Base-by-base conservation (phyloP, 2,113 vertebrate species). In the Cricetomys ansorgei region DNA sequence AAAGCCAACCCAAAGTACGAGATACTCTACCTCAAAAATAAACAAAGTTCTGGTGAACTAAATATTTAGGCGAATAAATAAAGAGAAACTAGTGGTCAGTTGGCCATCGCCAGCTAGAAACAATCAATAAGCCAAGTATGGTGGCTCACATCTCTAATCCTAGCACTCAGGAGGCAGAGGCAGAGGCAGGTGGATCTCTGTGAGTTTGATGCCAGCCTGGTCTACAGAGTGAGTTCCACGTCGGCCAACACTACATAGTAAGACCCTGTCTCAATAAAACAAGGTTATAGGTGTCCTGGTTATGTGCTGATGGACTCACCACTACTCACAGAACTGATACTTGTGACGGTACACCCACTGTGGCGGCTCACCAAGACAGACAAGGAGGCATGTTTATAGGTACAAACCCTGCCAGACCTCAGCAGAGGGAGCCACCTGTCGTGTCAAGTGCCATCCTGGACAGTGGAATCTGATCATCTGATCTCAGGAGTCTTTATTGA, bases 51-150 rank as follows among this genome's bases (percentile, higher is more conserved):
- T 83, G n/a, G 81, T 79, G 69, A 77, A 84, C 21, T 70, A 89
- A 89, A 88, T 88, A 29, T 91, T 91, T 85, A 86, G 40, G 45
- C 91, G 34, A 94, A 87, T 62, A 45, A 96, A 83, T 76, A 55
- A 89, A 95, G 77, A 89, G 7, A 92, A 86, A 64, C 19, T 40
- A 16, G 1, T 15, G 5, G 45, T 69, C n/a, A 15, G 50, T 55
- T 53, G 87, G 50, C 34, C 75, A 45, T 57, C 23, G 53, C 7
- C 69, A 92, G 31, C 64, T 48, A 62, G 34, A 89, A 84, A 77
- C 62, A 53, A 31, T 11, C n/a, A 0, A n/a, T 27, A 70, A 72
- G 7, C 13, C 50, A 53, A 7, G 37, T 53, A 21, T 40, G 5
- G 57, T 43, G 37, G 55, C 1, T 0, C 37, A 40, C 55, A 40